Base-by-base conservation (phyloP, 2,888 invertebrate species). In the Pristionchus entomophagus region DNA sequence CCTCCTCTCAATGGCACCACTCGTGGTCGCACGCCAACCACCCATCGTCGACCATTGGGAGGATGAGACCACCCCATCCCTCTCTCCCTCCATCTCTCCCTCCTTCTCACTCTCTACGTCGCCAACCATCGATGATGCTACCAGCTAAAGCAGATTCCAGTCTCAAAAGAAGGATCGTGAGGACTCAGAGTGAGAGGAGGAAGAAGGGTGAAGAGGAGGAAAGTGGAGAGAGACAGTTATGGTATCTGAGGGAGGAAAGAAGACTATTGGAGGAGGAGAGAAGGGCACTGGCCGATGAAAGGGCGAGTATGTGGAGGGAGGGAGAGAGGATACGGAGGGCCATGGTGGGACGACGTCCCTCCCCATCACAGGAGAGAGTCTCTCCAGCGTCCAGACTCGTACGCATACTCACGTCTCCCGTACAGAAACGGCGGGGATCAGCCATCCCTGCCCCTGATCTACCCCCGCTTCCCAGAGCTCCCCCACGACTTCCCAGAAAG, bases 121-220 rank as follows among this genome's bases (percentile, higher is more conserved):
- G 82, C 0, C 82, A 49, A 8, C 56, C 62, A n/a, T 56, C 82
- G 38, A 82, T 82, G 82, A 82, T 82, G 82, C 56, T 62, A 1
- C 56, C 59, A 1, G 82, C 56, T 2, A 35, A 45, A 17, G 82
- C 82, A 22, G 82, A 82, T 41, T 38, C 38, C 1, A 41, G 41
- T 12, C 41, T 82, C 22, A 82, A 82, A 41, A 56, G 82, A 22
- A 14, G 82, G n/a, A 82, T 82, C 8, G 35, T 59, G 14, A 51
- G 82, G 6, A 82, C 82, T n/a, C 82, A 82, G 29, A 82, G 82
- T 45, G 82, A 82, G 59, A 26, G 82, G 82, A 82, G 82, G 29
- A 82, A 62, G 59, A 82, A 26, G 26, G 62, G 35, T 26, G 82
- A 82, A n/a, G 82, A 82, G 56, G 73, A 73, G 41, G 82, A 82